Evolutionary conservation across 2,888 invertebrate species (phyloP), one percentile per base, ranked within the genome.

Genomic region (Cryptosula pallasiana): DNA sequence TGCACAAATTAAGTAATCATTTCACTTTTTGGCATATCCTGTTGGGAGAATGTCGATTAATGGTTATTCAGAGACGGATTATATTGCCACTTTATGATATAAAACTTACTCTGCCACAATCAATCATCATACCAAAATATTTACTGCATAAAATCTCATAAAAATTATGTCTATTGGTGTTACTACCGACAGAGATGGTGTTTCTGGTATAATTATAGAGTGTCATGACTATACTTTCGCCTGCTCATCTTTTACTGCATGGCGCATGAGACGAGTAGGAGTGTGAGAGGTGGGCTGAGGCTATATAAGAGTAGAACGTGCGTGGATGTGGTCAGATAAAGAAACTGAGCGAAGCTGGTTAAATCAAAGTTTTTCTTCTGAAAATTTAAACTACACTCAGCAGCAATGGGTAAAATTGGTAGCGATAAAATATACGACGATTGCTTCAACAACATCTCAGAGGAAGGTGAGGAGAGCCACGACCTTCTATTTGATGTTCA

Each of bases 391-490:
- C 5, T 57, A 16, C 57, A 57, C 23, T 23, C n/a, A 16, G 5
- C n/a, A 16, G 27, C 13, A 32, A 63, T 63, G 63, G 63, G 63
- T 27, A 63, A 63, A 32, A 63, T 63, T 34, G 63, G 63, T 13
- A 32, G 29, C 2, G 63, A 63, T 27, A 27, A 3, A 29, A 20
- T 25, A 13, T 63, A 63, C n/a, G 63, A 63, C 5, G 5, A 63
- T 29, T 32, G 63, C 32, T 63, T 63, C n/a, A 32, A 63, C 63
- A 32, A 5, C 20, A 45, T 20, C 45, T 5, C 45, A 45, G 20
- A 5, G 5, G 45, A 45, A n/a, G n/a, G n/a, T n/a, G n/a, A n/a
- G n/a, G n/a, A n/a, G n/a, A n/a, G n/a, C n/a, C n/a, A n/a, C n/a
- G n/a, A n/a, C n/a, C n/a, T n/a, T n/a, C n/a, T n/a, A n/a, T n/a